Evolutionary conservation across 2,797 vertebrate species (phyloP), one percentile per base, ranked within the genome.

Genomic region (Glossophaga mutica): DNA sequence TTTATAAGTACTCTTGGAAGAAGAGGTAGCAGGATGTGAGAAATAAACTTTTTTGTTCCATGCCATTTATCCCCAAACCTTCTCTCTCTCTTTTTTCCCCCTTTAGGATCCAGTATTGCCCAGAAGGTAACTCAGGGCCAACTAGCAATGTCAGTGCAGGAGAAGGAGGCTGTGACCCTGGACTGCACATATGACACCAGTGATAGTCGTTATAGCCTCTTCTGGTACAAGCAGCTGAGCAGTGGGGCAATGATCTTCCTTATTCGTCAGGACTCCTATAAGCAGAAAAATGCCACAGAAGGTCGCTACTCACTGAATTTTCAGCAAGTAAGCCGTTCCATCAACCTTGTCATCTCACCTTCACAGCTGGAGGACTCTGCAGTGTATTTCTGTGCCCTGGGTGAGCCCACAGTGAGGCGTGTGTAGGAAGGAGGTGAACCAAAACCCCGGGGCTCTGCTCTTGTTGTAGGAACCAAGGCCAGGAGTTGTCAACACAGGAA

Each of bases 141-240:
- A 37, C 21, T 24, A 46, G 11, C 77, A 46, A 4, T 68, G 15
- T 34, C 9, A 67, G 73, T 8, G 12, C n/a, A 55, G 70, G 91
- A 96, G 91, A 87, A 87, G 83, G 79, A 81, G 5, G 11, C 65
- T 39, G 87, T 94, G n/a, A 91, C 57, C 46, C 62, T 97, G 22
- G 18, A 26, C 11, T 98, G 97, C 87, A 55, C 26, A 9, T 97
- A 94, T 32, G 89, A 90, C 3, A 92, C 37, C 8, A 87, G 1
- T 37, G 1, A 0, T 0, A 0, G n/a, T n/a, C n/a, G n/a, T 50
- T 92, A 90, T 0, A 0, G 0, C 76, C 68, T 97, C 1, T 62
- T 88, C 57, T 97, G 96, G 94, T 96, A 95, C 70, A 96, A 94
- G 83, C 92, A 97, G 65, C 67, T 46, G 48, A 52, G 70, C 29